phyloP scores from a whole-genome alignment of 2,797 vertebrate genomes.

The Pogoniulus pusillus region DNA sequence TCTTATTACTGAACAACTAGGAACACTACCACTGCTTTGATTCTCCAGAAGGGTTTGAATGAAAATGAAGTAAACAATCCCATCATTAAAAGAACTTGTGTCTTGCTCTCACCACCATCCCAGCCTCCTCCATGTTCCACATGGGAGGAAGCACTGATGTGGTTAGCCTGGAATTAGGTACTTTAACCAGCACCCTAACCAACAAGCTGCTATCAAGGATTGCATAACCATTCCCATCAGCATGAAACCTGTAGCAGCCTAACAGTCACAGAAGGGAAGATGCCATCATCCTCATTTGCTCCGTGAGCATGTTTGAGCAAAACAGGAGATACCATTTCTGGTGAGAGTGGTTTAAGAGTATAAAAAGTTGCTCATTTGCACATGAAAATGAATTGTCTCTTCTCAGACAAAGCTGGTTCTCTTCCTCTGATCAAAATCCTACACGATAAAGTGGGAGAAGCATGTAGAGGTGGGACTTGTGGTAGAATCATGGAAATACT shows the following conservation, averaged over 20 bases:
- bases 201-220: not conserved
- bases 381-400: not conserved
- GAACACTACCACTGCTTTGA: not conserved
- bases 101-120: not conserved
- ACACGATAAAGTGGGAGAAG: not conserved
- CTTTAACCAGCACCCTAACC: not conserved
- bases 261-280: not conserved
- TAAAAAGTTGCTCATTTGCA: not conserved
- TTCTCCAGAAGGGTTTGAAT: not conserved
- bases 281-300: not conserved
- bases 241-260: not conserved
- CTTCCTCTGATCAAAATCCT: not conserved
- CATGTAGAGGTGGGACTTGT: not conserved
- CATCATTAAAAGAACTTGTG: not conserved
- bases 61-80: not conserved
- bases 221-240: not conserved
- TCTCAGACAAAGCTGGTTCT: not conserved
- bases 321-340: not conserved
- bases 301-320: not conserved
- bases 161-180: not conserved
- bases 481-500: too few species aligned
- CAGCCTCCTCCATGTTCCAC: not conserved
- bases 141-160: not conserved
- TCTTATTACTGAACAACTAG: not conserved
- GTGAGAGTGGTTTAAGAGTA: not conserved